phyloP scores from a whole-genome alignment of 2,888 invertebrate genomes.

The Dioctria rufipes region DNA sequence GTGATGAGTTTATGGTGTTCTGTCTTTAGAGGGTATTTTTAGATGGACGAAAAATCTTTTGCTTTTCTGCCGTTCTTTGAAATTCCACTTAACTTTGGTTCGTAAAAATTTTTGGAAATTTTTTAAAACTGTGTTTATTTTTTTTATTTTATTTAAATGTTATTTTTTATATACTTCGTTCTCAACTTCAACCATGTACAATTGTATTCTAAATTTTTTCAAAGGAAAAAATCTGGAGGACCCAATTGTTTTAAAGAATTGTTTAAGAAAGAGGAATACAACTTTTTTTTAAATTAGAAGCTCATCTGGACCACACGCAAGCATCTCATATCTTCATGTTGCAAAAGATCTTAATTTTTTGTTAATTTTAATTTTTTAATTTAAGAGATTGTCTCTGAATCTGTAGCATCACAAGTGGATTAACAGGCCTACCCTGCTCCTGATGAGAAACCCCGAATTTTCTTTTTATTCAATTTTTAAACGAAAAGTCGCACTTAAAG shows the following conservation, averaged over 20 bases:
- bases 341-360: no score
- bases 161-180: no score
- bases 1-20: conserved; percentile 44
- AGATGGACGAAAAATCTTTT: conserved; percentile 7
- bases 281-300: no score
- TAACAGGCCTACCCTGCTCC: not conserved
- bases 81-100: conserved; percentile 20
- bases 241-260: no score
- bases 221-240: no score
- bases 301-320: no score
- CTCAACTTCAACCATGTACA: no score
- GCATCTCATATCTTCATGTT: no score
- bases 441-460: conserved; percentile 5
- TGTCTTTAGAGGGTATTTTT: conserved; percentile 22
- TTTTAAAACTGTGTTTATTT: conserved; percentile 5
- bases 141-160: not conserved
- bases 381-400: not conserved
- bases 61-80: conserved; percentile 19
- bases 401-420: not conserved
- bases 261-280: no score
- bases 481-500: conserved; percentile 28
- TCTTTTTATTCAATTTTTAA: no score
- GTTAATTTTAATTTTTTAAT: not conserved
- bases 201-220: no score
- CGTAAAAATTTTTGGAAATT: conserved; percentile 7